Conservation (phyloP, 2,113 vertebrate genomes). For the Globicephala melas region DNA sequence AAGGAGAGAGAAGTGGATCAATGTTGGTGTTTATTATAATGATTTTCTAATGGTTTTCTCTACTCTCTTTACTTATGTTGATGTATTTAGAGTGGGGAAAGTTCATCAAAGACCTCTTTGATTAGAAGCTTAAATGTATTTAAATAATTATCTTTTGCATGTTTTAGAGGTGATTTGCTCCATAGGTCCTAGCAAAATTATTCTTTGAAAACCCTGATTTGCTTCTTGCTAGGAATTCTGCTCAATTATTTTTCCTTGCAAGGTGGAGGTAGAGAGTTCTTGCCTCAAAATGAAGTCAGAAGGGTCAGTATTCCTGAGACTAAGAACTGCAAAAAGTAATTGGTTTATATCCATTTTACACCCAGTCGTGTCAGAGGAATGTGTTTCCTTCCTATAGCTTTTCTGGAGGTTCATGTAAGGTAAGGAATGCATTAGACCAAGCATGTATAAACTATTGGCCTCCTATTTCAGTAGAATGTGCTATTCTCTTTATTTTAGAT, state of each 20-base stretch:
- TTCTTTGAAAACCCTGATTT: conserved; percentile 40
- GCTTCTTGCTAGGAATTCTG: conserved; percentile 8
- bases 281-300: conserved; percentile 58
- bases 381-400: conserved; percentile 45
- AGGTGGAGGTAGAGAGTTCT: background rate
- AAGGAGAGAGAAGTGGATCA: conserved; percentile 36
- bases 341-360: conserved; percentile 51
- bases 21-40: conserved; percentile 60
- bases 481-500: background rate
- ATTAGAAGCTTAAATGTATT: conserved; percentile 57
- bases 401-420: background rate
- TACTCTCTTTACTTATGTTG: conserved; percentile 40
- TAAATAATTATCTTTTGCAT: conserved; percentile 52
- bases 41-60: conserved; percentile 68
- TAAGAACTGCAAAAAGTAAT: conserved; percentile 44
- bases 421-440: background rate
- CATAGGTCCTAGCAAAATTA: conserved; percentile 35
- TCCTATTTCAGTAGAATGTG: background rate
- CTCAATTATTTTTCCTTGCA: conserved; percentile 47
- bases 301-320: conserved; percentile 54
- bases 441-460: background rate
- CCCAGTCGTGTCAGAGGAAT: background rate
- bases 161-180: conserved; percentile 59
- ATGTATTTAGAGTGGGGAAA: conserved; percentile 58
- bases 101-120: conserved; percentile 65